Base-by-base conservation (phyloP, 2,797 vertebrate genomes). In the Sebastes jordani region DNA sequence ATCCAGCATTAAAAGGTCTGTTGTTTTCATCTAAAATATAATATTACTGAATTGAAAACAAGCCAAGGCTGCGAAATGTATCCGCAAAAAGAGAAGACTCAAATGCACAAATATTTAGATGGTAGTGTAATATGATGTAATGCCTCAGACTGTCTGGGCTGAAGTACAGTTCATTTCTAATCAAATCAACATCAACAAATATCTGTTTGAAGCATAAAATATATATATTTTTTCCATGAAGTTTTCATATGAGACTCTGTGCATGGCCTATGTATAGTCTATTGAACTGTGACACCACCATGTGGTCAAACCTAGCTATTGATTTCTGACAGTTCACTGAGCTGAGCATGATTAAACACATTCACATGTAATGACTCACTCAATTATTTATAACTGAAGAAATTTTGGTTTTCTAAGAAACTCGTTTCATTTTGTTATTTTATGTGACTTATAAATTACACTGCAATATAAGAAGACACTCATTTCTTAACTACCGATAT, bases 241-340 rank as follows among this genome's bases (percentile, higher is more conserved):
- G 3, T 22, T 20, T 18, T 46, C 34, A 18, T 11, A 5, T 79
- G 13, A 30, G 36, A 11, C 32, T 64, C 3, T 42, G 20, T 67
- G 13, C 23, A 46, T 1, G 5, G 20, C 5, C 5, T 1, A 22
- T 42, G 7, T 30, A 13, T 55, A 30, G 23, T 16, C 18, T 2
- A 32, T 34, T 80, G 63, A 84, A 62, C 70, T 56, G 5, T 76
- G 64, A 22, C 81, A 18, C 89, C 92, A 84, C 71, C 87, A 56
- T 85, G 82, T 89, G 92, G 84, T 1, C 6, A 80, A 80, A 71
- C 16, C 6, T 16, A 18, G 76, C 11, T 46, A 78, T 2, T 78
- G 32, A 22, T 10, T 20, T 11, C 10, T 62, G 22, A 27, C 9
- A 14, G 1, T 22, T 7, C 4, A 38, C 1, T 49, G 23, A 74